These are phyloP conservation scores for Slavum lentiscoides DNA, from an alignment of 2,888 invertebrate species.

Conservation along the genomic window DNA sequence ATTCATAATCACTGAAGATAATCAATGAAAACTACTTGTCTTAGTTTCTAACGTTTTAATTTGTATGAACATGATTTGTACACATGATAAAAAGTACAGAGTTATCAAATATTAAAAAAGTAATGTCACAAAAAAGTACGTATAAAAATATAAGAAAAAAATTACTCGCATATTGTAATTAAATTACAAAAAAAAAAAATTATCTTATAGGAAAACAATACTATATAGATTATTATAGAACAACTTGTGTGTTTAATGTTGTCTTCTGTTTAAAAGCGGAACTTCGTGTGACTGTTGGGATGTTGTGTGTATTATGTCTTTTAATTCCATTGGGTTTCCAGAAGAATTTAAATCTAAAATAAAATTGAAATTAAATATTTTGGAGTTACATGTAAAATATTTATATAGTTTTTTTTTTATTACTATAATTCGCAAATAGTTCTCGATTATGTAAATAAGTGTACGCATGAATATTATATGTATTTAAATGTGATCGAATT, in stretches of 20 bases:
- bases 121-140: background rate
- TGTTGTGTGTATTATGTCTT: slow-evolving; percentile 45
- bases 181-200: slow-evolving; percentile 3
- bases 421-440: background rate
- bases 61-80: background rate
- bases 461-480: background rate
- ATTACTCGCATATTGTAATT: background rate
- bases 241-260: slow-evolving; percentile 14
- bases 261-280: slow-evolving; percentile 44
- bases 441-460: background rate
- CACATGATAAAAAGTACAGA: background rate
- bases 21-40: background rate
- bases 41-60: background rate
- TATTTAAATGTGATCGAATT: background rate
- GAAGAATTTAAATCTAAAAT: slow-evolving; percentile 35
- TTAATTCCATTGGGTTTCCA: slow-evolving; percentile 33
- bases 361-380: background rate
- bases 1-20: background rate
- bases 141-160: background rate
- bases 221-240: slow-evolving; percentile 12
- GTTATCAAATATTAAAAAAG: background rate
- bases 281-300: slow-evolving; percentile 32
- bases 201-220: slow-evolving; percentile 31
- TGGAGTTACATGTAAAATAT: background rate
- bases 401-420: too few relatives aligned